These are phyloP conservation scores for Anthonomus grandis DNA, from an alignment of 1,140 invertebrate species.

Conservation along the genomic window DNA sequence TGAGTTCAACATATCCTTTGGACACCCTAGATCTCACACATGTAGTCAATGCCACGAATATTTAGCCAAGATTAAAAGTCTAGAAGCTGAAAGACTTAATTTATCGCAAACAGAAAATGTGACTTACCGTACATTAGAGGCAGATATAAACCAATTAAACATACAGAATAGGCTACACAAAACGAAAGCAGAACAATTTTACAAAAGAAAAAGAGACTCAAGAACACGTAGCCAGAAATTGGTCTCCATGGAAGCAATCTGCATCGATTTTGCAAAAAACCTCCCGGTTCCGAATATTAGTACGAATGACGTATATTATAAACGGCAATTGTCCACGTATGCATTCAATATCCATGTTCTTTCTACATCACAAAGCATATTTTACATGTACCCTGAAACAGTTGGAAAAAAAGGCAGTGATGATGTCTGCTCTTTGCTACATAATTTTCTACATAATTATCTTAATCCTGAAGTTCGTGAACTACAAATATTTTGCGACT, in stretches of 20 bases:
- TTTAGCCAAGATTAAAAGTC: slow-evolving; percentile 6
- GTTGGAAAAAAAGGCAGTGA: slow-evolving; percentile 33
- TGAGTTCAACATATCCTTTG: slow-evolving; percentile 27
- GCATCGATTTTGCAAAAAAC: slow-evolving; percentile 34
- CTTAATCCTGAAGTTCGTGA: slow-evolving; percentile 14
- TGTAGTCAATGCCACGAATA: slow-evolving; percentile 19
- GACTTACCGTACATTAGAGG: slow-evolving; percentile 2
- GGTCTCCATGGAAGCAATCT: slow-evolving; percentile 25
- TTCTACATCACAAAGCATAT: slow-evolving; percentile 20
- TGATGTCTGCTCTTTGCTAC: slow-evolving; percentile 34
- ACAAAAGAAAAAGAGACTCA: slow-evolving; percentile 27
- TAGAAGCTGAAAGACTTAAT: not conserved
- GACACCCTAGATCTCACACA: slow-evolving; percentile 13
- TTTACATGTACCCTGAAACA: slow-evolving; percentile 33
- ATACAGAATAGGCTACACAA: slow-evolving; percentile 16
- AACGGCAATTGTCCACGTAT: slow-evolving; percentile 32
- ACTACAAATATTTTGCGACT: slow-evolving; percentile 35
- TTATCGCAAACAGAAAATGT: slow-evolving; percentile 6
- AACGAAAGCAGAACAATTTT: slow-evolving; percentile 29
- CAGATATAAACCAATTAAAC: not conserved
- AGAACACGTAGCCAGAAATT: slow-evolving; percentile 10
- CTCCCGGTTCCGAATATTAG: slow-evolving; percentile 31
- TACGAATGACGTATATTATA: slow-evolving; percentile 40
- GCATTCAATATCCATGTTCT: slow-evolving; percentile 35
- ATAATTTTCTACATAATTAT: slow-evolving; percentile 31